phyloP scores from a whole-genome alignment of 1,140 invertebrate species.

The Drosophila asahinai region DNA sequence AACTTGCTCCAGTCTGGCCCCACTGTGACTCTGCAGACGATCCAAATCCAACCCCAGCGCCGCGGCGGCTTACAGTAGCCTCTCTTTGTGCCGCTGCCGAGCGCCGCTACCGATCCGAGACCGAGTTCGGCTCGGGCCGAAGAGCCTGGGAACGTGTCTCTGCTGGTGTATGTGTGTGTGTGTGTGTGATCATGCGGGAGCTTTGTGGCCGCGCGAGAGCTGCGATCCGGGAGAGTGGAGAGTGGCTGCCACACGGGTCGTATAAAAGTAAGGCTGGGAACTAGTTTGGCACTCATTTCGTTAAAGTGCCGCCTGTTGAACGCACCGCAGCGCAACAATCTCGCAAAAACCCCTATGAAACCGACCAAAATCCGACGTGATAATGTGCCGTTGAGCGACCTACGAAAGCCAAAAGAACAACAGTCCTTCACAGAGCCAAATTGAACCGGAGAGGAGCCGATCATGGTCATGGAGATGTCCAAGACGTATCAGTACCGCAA shows the following conservation, averaged over 20 bases:
- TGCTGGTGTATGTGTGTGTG: constrained; percentile 30
- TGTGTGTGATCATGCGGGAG: constrained; percentile 73
- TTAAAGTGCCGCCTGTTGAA: constrained; percentile 79
- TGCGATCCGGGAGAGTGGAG: constrained; percentile 50
- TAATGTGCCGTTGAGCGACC: constrained; percentile 60
- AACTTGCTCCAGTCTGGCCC: not conserved
- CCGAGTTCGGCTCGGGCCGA: constrained; percentile 57
- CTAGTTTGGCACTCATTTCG: constrained; percentile 81
- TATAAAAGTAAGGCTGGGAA: constrained; percentile 80
- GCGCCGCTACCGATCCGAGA: constrained; percentile 69
- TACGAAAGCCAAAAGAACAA: constrained; percentile 15
- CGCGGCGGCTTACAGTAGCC: constrained; percentile 73
- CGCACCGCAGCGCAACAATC: constrained; percentile 59
- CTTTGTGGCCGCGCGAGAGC: constrained; percentile 35
- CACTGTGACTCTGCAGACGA: constrained; percentile 52
- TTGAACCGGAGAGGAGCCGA: constrained; percentile 14
- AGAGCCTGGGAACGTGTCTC: constrained; percentile 22
- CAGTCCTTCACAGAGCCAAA: constrained; percentile 26
- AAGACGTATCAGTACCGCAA: constrained; percentile 96
- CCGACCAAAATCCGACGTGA: constrained; percentile 49
- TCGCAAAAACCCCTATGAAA: constrained; percentile 28
- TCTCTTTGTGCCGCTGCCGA: constrained; percentile 78
- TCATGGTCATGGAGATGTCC: constrained; percentile 87
- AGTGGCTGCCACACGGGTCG: constrained; percentile 41
- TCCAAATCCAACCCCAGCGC: constrained; percentile 51